Evolutionary conservation across 2,888 invertebrate genomes (phyloP).

Genomic region (Poecilobothrus nobilitatus): DNA sequence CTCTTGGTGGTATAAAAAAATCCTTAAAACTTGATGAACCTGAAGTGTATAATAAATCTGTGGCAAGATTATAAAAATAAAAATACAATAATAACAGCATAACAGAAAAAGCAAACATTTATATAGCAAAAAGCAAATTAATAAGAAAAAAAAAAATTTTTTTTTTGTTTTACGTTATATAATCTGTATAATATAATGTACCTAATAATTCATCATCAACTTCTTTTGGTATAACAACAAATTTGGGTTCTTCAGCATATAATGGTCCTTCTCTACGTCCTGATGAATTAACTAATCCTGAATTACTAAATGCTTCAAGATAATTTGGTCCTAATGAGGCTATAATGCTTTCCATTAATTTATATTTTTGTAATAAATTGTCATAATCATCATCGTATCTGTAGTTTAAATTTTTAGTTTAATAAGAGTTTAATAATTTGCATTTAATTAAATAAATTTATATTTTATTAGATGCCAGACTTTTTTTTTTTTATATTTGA

Average conservation of each 20-base stretch:
- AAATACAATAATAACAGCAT: too few relatives aligned
- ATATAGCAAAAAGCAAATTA: too few relatives aligned
- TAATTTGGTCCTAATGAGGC: not conserved
- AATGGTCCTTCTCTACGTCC: constrained; percentile 38
- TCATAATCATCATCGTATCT: constrained; percentile 1
- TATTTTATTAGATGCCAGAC: too few relatives aligned
- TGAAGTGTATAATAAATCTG: not conserved
- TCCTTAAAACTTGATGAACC: constrained; percentile 20
- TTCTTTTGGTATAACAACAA: constrained; percentile 30
- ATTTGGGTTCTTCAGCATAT: constrained; percentile 39
- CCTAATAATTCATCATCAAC: not conserved
- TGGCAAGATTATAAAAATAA: not conserved
- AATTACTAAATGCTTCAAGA: not conserved
- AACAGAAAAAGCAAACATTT: too few relatives aligned
- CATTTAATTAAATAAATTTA: too few relatives aligned
- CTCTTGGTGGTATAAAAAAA: constrained; percentile 41
- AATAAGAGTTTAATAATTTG: too few relatives aligned
- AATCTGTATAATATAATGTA: not conserved
- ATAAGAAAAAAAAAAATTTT: too few relatives aligned
- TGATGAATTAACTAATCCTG: constrained; percentile 31
- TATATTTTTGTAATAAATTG: not conserved
- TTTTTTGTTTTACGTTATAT: too few relatives aligned
- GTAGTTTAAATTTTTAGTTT: too few relatives aligned
- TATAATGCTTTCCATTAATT: not conserved
- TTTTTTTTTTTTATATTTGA: too few relatives aligned